These are phyloP conservation scores for Cardiocondyla obscurior DNA, from an alignment of 1,140 invertebrate species.

Conservation along the genomic window DNA sequence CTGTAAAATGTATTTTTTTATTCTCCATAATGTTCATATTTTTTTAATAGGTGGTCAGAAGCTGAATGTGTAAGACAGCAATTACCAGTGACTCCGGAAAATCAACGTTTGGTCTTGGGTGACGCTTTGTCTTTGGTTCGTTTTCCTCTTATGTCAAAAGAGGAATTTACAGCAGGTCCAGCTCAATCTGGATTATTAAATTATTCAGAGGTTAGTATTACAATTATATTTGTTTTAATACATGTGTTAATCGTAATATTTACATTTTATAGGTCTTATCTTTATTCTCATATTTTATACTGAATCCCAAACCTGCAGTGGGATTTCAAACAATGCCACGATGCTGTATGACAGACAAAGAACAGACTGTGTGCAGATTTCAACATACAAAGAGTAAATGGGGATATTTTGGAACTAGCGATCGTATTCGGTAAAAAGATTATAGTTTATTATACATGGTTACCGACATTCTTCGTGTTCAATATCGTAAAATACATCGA, in stretches of 20 bases:
- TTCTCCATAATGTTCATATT: slow-evolving; percentile 5
- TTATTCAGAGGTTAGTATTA: slow-evolving; percentile 86
- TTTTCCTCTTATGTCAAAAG: slow-evolving; percentile 94
- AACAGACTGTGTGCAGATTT: slow-evolving; percentile 92
- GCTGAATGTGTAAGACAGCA: slow-evolving; percentile 90
- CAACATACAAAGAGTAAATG: slow-evolving; percentile 92
- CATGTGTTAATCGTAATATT: not conserved
- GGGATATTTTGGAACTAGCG: slow-evolving; percentile 95
- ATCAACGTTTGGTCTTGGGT: slow-evolving; percentile 89
- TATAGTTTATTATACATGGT: not conserved
- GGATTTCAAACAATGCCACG: slow-evolving; percentile 90
- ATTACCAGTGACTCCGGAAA: slow-evolving; percentile 87
- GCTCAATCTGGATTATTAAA: slow-evolving; percentile 91
- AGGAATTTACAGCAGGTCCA: slow-evolving; percentile 93
- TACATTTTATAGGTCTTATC: slow-evolving; percentile 85
- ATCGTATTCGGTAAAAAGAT: slow-evolving; percentile 89
- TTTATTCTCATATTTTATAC: slow-evolving; percentile 92
- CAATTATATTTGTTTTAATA: not conserved
- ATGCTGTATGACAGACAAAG: slow-evolving; percentile 93
- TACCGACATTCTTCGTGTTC: not conserved
- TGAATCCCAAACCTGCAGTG: slow-evolving; percentile 90
- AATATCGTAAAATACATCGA: slow-evolving; percentile 27
- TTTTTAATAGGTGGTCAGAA: slow-evolving; percentile 89
- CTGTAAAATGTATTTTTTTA: not conserved
- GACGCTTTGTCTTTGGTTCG: slow-evolving; percentile 89